Evolutionary conservation across 1,140 invertebrate genomes (phyloP), one percentile per base, ranked within the genome.

Genomic region (Cryptotermes secundus): DNA sequence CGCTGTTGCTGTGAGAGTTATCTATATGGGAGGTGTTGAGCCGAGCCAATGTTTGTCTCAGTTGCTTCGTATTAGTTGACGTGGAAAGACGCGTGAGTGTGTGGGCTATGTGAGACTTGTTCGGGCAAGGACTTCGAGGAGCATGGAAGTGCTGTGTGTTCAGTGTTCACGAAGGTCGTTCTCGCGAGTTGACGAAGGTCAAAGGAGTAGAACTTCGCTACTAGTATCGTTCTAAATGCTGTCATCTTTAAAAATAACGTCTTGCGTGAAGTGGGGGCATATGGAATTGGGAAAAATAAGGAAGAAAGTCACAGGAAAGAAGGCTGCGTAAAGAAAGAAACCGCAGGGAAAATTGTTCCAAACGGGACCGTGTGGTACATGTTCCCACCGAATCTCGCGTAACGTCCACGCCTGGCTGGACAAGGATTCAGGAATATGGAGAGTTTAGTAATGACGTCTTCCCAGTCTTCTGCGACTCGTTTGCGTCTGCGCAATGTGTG

Each of bases 371-470:
- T 16, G 16, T 3, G 6, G 53, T 24, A 42, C 38, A 42, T 42
- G 38, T 9, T 1, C 16, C 45, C 19, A 19, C 45, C 10, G 3
- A 19, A 3, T 19, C 12, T 3, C 45, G 16, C 14, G 19, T 22
- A 49, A 19, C 19, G 12, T 19, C 14, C 22, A 19, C 10, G 14
- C 19, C 45, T 49, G 45, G 45, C 19, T 49, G 45, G 45, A 49
- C 45, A 14, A 19, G 79, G 22, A 24, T 36, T 9, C 16, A 24
- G 9, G 24, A 53, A 22, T 42, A 83, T 83, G 82, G 82, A 83
- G 26, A 42, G 34, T 12, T 35, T 83, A 59, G 82, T 49, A 6
- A 42, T 83, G 82, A 83, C 42, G 82, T 83, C 82, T 1, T 42
- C 42, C 42, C 42, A 19, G 26, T 34, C 36, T 34, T 53, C 82